phyloP scores from a whole-genome alignment of 2,797 vertebrate genomes.

The Coccyzus lansbergi region DNA sequence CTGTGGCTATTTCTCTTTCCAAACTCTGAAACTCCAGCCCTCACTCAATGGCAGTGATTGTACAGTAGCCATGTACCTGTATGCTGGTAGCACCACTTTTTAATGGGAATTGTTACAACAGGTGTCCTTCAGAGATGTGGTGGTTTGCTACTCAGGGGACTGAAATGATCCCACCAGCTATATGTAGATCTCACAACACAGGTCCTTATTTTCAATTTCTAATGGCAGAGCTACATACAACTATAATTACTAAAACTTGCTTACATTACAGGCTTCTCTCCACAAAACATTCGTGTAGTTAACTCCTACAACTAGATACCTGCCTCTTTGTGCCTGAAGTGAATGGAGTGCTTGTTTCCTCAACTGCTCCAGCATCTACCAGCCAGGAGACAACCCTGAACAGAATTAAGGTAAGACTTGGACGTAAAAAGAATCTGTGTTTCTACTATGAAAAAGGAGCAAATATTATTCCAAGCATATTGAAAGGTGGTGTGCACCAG shows the following conservation, averaged over 20 bases:
- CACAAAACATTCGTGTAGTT: not conserved
- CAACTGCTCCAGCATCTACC: not conserved
- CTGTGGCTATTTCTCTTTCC: not conserved
- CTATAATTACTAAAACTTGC: not conserved
- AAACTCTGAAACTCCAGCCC: not conserved
- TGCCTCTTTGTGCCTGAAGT: accelerated
- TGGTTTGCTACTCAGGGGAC: not conserved
- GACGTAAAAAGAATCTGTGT: not conserved
- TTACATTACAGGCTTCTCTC: not conserved
- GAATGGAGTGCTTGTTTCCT: accelerated
- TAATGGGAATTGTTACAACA: not conserved
- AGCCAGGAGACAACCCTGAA: not conserved
- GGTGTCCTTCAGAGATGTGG: not conserved
- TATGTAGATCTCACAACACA: not conserved
- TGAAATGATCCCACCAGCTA: not conserved
- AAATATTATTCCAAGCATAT: not conserved
- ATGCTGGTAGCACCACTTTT: accelerated
- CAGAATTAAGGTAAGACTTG: not conserved
- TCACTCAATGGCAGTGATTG: not conserved
- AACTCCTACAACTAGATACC: not conserved
- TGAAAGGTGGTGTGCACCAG: not conserved
- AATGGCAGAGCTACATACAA: not conserved
- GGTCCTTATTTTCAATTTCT: not conserved
- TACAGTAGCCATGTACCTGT: not conserved
- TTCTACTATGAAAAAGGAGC: not conserved